Evolutionary conservation across 2,888 invertebrate species (phyloP).

Genomic region (Endomychus coccineus): DNA sequence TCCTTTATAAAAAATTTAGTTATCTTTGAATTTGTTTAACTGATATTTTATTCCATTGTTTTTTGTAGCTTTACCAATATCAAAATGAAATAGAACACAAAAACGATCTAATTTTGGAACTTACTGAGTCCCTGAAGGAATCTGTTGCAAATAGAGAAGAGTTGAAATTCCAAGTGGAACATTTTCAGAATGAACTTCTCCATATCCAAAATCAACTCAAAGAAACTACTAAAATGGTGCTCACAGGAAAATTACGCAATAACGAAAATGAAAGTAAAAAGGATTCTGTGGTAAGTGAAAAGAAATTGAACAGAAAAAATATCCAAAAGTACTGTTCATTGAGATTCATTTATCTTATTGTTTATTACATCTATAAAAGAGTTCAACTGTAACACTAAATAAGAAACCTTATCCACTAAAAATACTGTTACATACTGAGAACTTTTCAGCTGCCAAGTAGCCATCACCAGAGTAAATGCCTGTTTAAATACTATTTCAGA

Average conservation of each 20-base stretch:
- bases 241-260: conserved; percentile 3
- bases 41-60: conserved; percentile 3
- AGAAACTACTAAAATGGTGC: conserved; percentile 27
- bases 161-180: conserved; percentile 54
- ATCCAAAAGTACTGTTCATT: too few relatives aligned
- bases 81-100: conserved; percentile 61
- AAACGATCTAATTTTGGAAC: conserved; percentile 63
- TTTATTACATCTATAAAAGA: too few relatives aligned
- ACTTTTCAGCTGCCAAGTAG: too few relatives aligned
- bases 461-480: too few relatives aligned
- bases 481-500: too few relatives aligned
- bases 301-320: too few relatives aligned
- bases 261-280: conserved; percentile 39
- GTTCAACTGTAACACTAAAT: too few relatives aligned
- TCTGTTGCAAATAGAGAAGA: conserved; percentile 56
- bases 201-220: conserved; percentile 45
- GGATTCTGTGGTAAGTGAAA: too few relatives aligned
- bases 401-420: too few relatives aligned
- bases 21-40: conserved; percentile 1
- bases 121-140: conserved; percentile 63
- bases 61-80: conserved; percentile 62
- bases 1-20: too few relatives aligned
- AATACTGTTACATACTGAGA: too few relatives aligned
- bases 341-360: too few relatives aligned
- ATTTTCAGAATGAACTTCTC: conserved; percentile 54